Conservation (phyloP, 35 echinoderm and acorn worm genomes). For the Stichopus chloronotus region DNA sequence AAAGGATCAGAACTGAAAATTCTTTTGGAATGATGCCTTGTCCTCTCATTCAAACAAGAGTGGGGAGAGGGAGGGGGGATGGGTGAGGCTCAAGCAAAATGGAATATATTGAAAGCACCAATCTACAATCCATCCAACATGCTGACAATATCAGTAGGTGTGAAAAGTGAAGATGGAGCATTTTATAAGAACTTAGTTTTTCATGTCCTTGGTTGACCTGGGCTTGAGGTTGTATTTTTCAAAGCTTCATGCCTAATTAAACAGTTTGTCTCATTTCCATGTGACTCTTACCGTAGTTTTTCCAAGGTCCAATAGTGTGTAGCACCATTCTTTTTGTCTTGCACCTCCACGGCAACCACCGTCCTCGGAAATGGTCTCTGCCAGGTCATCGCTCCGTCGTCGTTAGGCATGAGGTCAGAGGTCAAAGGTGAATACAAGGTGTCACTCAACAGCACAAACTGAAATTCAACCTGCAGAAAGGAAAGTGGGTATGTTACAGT, state of each 20-base stretch:
- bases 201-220: no score
- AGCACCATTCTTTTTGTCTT: constrained; percentile 97
- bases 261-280: not conserved
- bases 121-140: no score
- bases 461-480: constrained; percentile 86
- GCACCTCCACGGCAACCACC: constrained; percentile 84
- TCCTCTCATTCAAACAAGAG: no score
- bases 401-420: constrained; percentile 76
- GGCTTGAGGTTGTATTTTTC: no score
- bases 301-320: constrained; percentile 95
- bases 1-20: no score
- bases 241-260: not conserved
- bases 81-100: no score
- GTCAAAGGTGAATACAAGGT: constrained; percentile 98
- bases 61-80: no score
- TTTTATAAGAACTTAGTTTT: no score
- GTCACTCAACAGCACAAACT: constrained; percentile 94
- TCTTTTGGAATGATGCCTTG: no score
- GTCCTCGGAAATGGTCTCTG: constrained; percentile 89
- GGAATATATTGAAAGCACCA: no score
- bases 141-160: no score
- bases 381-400: constrained; percentile 70
- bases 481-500: not conserved
- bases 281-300: constrained; percentile 77
- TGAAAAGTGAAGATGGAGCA: no score